Percentiles rank a stretch among this genome's conserved stretches.
These are phyloP conservation scores for Pseudomyrmex pallidus DNA, from an alignment of 1,140 invertebrate genomes.

Conservation along the genomic window DNA sequence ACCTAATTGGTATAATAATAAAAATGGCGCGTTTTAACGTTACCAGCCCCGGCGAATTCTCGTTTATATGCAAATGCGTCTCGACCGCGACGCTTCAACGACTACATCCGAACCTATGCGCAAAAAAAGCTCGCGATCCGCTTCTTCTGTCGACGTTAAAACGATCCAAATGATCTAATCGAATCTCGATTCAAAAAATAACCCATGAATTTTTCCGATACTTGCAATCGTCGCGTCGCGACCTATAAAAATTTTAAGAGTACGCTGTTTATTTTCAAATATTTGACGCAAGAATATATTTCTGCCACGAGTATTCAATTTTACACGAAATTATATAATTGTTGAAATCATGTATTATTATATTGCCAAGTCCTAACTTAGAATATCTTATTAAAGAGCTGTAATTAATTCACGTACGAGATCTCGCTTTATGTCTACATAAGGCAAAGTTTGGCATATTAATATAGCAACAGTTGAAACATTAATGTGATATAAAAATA, in stretches of 20 bases:
- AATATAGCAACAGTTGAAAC: not conserved
- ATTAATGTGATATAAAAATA: too few species aligned
- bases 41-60: conserved; percentile 46
- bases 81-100: conserved; percentile 41
- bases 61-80: conserved; percentile 60
- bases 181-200: conserved; percentile 23
- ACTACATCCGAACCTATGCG: conserved; percentile 26
- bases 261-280: too few species aligned
- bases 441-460: not conserved
- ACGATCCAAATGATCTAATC: conserved; percentile 51
- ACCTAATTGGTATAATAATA: conserved; percentile 60
- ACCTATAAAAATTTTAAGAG: not conserved
- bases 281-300: too few species aligned
- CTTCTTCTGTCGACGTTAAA: conserved; percentile 48
- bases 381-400: conserved; percentile 5
- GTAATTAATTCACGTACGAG: conserved; percentile 3
- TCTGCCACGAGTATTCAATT: too few species aligned
- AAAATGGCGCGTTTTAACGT: conserved; percentile 57
- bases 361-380: not conserved
- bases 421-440: not conserved
- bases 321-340: too few species aligned
- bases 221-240: not conserved
- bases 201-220: not conserved
- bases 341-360: conserved; percentile 7
- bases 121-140: conserved; percentile 28